Conservation (phyloP, 2,797 vertebrate species). For the Phrynocephalus guinanensis region DNA sequence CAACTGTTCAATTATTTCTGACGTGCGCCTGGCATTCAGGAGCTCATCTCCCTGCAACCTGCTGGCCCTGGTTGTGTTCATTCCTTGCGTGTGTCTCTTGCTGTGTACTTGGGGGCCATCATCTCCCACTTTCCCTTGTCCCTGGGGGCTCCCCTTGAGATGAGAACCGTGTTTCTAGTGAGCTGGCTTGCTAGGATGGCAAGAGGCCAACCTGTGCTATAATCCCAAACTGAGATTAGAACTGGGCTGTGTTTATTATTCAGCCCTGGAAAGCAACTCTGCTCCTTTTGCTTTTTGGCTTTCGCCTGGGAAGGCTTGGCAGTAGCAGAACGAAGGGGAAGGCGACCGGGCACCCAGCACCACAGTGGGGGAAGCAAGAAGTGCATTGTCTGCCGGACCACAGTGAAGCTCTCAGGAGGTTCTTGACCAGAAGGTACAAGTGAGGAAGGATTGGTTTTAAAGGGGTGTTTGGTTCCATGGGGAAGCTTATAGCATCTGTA, state of each 20-base stretch:
- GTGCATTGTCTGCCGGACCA: background rate
- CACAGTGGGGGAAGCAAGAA: background rate
- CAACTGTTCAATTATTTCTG: background rate
- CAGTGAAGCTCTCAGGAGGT: background rate
- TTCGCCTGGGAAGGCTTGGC: background rate
- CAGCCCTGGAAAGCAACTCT: background rate
- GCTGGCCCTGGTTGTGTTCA: background rate
- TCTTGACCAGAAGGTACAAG: background rate
- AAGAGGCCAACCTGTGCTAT: slow-evolving; percentile 2
- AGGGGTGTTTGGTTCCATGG: background rate
- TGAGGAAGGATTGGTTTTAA: too few relatives aligned
- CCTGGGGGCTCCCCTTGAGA: background rate
- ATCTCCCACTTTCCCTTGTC: background rate
- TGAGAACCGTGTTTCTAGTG: background rate
- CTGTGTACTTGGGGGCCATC: background rate
- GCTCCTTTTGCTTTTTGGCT: background rate
- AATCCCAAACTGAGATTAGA: slow-evolving; percentile 45
- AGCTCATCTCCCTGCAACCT: too few relatives aligned
- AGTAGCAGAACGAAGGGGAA: background rate
- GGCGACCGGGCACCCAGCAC: background rate
- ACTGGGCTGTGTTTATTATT: background rate
- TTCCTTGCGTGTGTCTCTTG: background rate
- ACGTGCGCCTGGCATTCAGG: too few relatives aligned
- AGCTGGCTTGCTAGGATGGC: background rate
- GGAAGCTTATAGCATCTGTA: background rate